phyloP scores from a whole-genome alignment of 2,797 vertebrate species.

The Mus caroli region DNA sequence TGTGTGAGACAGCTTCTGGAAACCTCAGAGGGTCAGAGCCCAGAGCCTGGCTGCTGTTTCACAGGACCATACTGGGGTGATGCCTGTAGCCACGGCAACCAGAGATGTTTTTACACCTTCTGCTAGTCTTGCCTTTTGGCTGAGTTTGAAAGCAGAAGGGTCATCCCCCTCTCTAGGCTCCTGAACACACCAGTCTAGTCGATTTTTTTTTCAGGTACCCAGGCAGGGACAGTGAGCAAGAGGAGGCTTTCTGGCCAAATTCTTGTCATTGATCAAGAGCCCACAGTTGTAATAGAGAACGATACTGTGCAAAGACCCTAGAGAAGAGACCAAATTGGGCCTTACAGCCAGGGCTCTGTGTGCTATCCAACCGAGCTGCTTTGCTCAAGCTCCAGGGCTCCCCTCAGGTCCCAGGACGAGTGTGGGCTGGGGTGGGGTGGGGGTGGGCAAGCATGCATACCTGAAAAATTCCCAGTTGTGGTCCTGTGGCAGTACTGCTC shows the following conservation, averaged over 20 bases:
- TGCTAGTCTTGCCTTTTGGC: neutral
- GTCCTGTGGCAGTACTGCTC: conserved; percentile 42
- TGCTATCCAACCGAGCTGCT: neutral
- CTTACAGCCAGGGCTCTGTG: too few relatives aligned
- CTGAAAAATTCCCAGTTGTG: conserved; percentile 42
- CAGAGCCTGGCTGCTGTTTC: neutral
- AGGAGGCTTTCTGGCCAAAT: neutral
- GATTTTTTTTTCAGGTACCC: neutral
- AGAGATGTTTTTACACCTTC: conserved; percentile 53
- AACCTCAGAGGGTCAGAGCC: conserved; percentile 3
- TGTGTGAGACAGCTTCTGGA: neutral
- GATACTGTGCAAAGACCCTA: neutral
- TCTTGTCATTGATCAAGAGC: neutral
- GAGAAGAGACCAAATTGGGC: neutral
- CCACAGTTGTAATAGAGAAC: neutral
- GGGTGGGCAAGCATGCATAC: neutral
- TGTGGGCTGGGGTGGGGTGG: accelerated
- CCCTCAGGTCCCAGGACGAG: too few relatives aligned
- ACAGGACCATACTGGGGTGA: neutral
- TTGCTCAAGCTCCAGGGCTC: accelerated
- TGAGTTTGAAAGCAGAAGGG: conserved; percentile 38
- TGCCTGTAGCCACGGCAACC: conserved; percentile 68
- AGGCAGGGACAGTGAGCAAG: neutral
- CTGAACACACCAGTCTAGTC: neutral
- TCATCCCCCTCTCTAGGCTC: neutral